Evolutionary conservation across 2,113 vertebrate species (phyloP).

Genomic region (Catharus minimus): DNA sequence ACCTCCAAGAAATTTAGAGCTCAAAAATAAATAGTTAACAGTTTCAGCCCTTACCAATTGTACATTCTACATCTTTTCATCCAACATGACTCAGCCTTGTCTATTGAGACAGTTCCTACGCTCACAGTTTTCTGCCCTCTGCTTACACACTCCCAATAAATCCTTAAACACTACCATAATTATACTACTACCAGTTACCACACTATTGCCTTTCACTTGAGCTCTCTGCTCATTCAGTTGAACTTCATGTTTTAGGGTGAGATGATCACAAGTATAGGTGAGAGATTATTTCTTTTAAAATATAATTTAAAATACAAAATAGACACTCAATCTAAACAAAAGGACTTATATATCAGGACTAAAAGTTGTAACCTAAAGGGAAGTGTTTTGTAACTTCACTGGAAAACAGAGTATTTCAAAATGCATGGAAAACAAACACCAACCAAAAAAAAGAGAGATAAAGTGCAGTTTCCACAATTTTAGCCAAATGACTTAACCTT

Average conservation of each 20-base stretch:
- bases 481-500: neutral
- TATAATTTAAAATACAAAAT: neutral
- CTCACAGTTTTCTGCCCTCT: neutral
- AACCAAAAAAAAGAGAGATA: neutral
- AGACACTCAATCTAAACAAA: neutral
- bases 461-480: neutral
- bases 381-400: neutral
- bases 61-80: neutral
- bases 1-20: neutral
- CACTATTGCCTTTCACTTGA: neutral
- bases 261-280: fast-evolving
- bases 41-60: neutral
- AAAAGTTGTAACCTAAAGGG: neutral
- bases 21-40: neutral
- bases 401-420: neutral
- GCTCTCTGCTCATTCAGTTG: neutral
- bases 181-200: neutral
- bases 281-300: neutral
- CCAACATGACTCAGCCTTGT: neutral
- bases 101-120: neutral
- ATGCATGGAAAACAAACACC: neutral
- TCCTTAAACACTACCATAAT: neutral
- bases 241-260: neutral
- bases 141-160: neutral
- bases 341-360: neutral